These are phyloP conservation scores for Myoxocephalus aenaeus DNA, from an alignment of 2,797 vertebrate species.

Conservation along the genomic window DNA sequence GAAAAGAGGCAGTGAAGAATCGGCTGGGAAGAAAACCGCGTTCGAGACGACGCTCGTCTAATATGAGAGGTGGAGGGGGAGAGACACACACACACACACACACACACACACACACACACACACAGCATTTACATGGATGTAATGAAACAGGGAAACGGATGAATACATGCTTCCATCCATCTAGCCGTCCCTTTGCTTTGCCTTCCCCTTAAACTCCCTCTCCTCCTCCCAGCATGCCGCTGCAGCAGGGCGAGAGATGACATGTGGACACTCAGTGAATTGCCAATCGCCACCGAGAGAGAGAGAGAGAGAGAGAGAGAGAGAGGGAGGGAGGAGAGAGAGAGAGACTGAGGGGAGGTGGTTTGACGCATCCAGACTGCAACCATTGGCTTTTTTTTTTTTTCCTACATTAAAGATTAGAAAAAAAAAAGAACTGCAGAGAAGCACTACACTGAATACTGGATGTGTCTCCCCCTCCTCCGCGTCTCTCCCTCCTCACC, in stretches of 20 bases:
- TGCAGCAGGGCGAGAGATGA: conserved; percentile 78
- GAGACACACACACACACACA: conserved; percentile 13
- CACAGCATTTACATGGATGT: conserved; percentile 69
- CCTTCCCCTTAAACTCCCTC: conserved; percentile 8
- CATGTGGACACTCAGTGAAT: conserved; percentile 83
- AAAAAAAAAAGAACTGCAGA: conserved; percentile 91
- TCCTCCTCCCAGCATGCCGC: conserved; percentile 59
- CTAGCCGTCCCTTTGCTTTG: conserved; percentile 29
- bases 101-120: conserved; percentile 34
- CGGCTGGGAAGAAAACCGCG: conserved; percentile 44
- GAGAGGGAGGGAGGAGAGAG: conserved; percentile 4
- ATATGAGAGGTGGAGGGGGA: conserved; percentile 16
- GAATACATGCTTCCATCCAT: conserved; percentile 57
- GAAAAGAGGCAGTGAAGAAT: conserved; percentile 55
- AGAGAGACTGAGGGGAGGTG: conserved; percentile 48
- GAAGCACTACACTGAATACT: conserved; percentile 92
- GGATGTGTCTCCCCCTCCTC: conserved; percentile 83
- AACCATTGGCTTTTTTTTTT: conserved; percentile 83
- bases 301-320: conserved; percentile 30
- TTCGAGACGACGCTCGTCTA: conserved; percentile 42
- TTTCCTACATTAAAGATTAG: conserved; percentile 84
- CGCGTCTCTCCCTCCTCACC: conserved; percentile 42
- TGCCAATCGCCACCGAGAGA: conserved; percentile 72
- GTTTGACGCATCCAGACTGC: conserved; percentile 85
- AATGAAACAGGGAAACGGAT: conserved; percentile 66